A percentile compares a stretch with the other conserved stretches of the same genome.
phyloP scores from a whole-genome alignment of 2,797 vertebrate species.

The Enteromius thamalakanensis region DNA sequence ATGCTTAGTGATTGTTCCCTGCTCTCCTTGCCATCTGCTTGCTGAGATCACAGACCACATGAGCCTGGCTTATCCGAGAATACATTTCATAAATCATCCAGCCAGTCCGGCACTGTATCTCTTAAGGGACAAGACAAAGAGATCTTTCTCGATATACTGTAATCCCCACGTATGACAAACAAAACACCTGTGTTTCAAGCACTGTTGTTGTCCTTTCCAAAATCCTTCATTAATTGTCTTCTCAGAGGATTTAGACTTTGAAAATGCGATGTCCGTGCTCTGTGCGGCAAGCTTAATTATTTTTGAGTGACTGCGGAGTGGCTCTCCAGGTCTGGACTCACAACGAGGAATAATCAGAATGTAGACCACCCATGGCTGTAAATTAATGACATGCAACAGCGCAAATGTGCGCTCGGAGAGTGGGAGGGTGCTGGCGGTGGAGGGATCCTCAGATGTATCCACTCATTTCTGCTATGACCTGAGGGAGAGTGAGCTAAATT shows the following conservation, averaged over 20 bases:
- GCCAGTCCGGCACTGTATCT: constrained; percentile 27
- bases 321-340: constrained; percentile 72
- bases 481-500: constrained; percentile 63
- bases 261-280: constrained; percentile 69
- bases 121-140: constrained; percentile 4
- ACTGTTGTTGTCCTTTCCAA: constrained; percentile 12
- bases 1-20: constrained; percentile 43
- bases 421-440: constrained; percentile 57
- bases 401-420: constrained; percentile 57
- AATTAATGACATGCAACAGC: constrained; percentile 75
- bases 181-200: constrained; percentile 32
- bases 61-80: constrained; percentile 51
- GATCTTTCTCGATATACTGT: constrained; percentile 21
- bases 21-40: constrained; percentile 50
- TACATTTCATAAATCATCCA: constrained; percentile 50
- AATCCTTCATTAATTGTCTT: constrained; percentile 18
- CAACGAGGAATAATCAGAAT: constrained; percentile 70
- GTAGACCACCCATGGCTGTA: constrained; percentile 71
- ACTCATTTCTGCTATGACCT: constrained; percentile 64
- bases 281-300: constrained; percentile 75
- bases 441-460: constrained; percentile 62
- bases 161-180: constrained; percentile 8
- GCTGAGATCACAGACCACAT: constrained; percentile 45
- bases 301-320: constrained; percentile 79
- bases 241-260: constrained; percentile 66